These are phyloP conservation scores for Cryptotis parvus DNA, from an alignment of 2,113 vertebrate species.

Conservation along the genomic window DNA sequence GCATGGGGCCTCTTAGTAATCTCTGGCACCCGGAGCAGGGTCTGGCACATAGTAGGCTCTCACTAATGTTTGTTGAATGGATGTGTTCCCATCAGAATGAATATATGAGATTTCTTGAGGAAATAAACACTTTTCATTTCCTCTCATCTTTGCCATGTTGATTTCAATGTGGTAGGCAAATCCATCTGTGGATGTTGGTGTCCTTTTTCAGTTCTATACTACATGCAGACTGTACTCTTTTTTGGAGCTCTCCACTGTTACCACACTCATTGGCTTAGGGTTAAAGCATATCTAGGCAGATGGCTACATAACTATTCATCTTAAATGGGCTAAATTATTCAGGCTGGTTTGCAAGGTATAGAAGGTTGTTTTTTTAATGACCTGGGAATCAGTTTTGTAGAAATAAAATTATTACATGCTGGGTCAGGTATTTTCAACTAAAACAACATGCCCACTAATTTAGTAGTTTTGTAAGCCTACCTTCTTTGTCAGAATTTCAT, in stretches of 20 bases:
- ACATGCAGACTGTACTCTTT: conserved; percentile 62
- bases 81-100: conserved; percentile 64
- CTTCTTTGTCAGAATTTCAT: conserved; percentile 77
- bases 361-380: conserved; percentile 61
- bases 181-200: conserved; percentile 73
- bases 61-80: conserved; percentile 74
- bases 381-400: conserved; percentile 73
- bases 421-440: conserved; percentile 72
- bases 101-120: conserved; percentile 63
- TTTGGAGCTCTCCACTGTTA: conserved; percentile 58
- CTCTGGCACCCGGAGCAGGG: not conserved
- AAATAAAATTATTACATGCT: conserved; percentile 75
- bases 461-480: conserved; percentile 71
- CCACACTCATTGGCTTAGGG: conserved; percentile 75
- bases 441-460: conserved; percentile 77
- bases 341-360: conserved; percentile 69
- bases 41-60: conserved; percentile 78
- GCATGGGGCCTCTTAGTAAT: not conserved
- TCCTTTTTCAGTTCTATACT: conserved; percentile 76
- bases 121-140: conserved; percentile 68
- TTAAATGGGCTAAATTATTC: conserved; percentile 76
- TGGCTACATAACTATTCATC: conserved; percentile 71
- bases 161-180: conserved; percentile 81
- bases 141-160: conserved; percentile 80
- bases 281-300: conserved; percentile 82